A percentile compares a stretch with the other conserved stretches of the same genome.
phyloP scores from a whole-genome alignment of 2,113 vertebrate genomes.

The Actenoides hombroni region DNA sequence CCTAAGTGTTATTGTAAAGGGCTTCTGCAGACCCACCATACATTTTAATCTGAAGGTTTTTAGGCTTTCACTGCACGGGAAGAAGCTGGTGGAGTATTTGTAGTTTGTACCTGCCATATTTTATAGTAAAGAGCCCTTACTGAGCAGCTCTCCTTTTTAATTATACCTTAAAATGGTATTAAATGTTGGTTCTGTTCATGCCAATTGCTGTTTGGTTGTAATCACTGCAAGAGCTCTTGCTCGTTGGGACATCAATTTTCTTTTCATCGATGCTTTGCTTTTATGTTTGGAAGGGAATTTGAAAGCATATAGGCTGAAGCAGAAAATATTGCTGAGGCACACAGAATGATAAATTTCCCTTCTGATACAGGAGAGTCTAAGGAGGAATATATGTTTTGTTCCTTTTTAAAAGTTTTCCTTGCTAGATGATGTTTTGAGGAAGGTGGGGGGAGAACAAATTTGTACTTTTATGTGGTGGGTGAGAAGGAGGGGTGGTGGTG shows the following conservation, averaged over 20 bases:
- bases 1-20: slow-evolving; percentile 55
- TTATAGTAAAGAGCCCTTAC: slow-evolving; percentile 50
- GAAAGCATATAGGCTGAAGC: slow-evolving; percentile 55
- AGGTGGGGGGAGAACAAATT: not conserved
- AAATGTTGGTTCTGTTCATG: slow-evolving; percentile 50
- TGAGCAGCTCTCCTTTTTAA: slow-evolving; percentile 65
- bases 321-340: slow-evolving; percentile 53
- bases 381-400: slow-evolving; percentile 41
- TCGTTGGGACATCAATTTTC: slow-evolving; percentile 57
- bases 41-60: slow-evolving; percentile 60
- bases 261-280: slow-evolving; percentile 64
- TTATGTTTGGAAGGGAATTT: slow-evolving; percentile 64
- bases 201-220: slow-evolving; percentile 65
- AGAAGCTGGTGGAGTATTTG: slow-evolving; percentile 27
- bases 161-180: slow-evolving; percentile 64
- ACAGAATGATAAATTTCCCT: slow-evolving; percentile 49
- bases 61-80: slow-evolving; percentile 7
- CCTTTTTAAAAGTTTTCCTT: slow-evolving; percentile 44
- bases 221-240: slow-evolving; percentile 58
- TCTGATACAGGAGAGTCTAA: slow-evolving; percentile 42
- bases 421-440: slow-evolving; percentile 23
- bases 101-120: slow-evolving; percentile 35
- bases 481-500: not conserved
- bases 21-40: slow-evolving; percentile 37
- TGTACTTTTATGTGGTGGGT: slow-evolving; percentile 18